These are phyloP conservation scores for Petrosia ficiformis DNA, from an alignment of 37 sponge, comb jelly and placozoan species.

Conservation along the genomic window DNA sequence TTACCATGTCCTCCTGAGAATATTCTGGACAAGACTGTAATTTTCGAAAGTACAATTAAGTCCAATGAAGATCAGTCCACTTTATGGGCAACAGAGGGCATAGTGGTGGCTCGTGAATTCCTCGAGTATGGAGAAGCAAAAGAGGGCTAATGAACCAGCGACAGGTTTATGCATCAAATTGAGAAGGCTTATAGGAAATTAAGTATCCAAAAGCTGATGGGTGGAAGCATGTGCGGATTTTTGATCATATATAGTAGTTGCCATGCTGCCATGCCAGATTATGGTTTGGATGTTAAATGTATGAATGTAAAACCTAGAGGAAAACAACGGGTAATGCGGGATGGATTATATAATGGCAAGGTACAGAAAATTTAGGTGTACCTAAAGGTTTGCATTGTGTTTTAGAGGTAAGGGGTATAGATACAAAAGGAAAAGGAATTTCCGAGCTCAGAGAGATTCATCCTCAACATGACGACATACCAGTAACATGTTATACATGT, in stretches of 20 bases:
- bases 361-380: conserved; percentile 17
- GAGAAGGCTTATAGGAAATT: conserved; percentile 20
- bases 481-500: too few relatives aligned
- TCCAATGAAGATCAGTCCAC: conserved; percentile 46
- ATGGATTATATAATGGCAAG: conserved; percentile 34
- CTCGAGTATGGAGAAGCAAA: conserved; percentile 1
- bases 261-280: conserved; percentile 21
- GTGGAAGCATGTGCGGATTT: conserved; percentile 32
- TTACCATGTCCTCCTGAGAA: too few relatives aligned
- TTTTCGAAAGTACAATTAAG: conserved; percentile 45
- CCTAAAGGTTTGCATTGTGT: conserved; percentile 36
- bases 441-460: too few relatives aligned
- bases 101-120: conserved; percentile 11
- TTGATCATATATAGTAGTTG: conserved; percentile 44
- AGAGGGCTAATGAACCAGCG: conserved; percentile 50
- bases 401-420: conserved; percentile 55
- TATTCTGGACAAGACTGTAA: too few relatives aligned
- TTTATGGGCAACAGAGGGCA: conserved; percentile 25
- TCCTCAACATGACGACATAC: too few relatives aligned
- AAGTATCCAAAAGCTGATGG: conserved; percentile 29
- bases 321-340: conserved; percentile 45
- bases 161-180: conserved; percentile 31
- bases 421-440: too few relatives aligned
- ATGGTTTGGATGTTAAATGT: conserved; percentile 22
- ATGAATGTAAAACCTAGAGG: conserved; percentile 66